Conservation (phyloP, 1,140 invertebrate genomes). For the Conus betulinus region DNA sequence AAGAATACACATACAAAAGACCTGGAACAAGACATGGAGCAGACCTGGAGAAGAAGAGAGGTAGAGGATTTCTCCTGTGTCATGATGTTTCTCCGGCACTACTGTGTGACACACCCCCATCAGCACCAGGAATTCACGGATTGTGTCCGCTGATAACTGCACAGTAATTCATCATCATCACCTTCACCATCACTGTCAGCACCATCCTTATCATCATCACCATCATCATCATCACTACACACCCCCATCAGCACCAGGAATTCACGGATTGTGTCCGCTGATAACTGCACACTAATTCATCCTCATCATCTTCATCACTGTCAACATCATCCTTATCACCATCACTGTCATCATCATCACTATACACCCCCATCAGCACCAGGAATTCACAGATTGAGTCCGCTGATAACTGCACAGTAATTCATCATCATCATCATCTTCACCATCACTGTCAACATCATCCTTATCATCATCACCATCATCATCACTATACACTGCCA, state of each 20-base stretch:
- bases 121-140: slow-evolving; percentile 81
- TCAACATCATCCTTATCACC: too few species aligned
- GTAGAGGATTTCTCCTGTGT: slow-evolving; percentile 81
- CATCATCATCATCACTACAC: too few species aligned
- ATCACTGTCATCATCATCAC: too few species aligned
- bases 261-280: too few species aligned
- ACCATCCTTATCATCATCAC: not conserved
- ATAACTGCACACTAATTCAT: too few species aligned
- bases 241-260: too few species aligned
- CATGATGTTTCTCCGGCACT: slow-evolving; percentile 88
- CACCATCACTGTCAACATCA: too few species aligned
- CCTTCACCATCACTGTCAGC: not conserved
- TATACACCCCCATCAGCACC: not conserved
- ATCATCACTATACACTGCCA: too few species aligned
- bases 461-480: not conserved
- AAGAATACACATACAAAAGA: too few species aligned
- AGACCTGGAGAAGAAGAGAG: slow-evolving; percentile 96
- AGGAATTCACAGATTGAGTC: not conserved
- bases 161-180: not conserved
- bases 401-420: too few species aligned
- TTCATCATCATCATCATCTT: too few species aligned
- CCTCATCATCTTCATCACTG: too few species aligned
- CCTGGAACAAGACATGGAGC: not conserved
- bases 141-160: slow-evolving; percentile 61
- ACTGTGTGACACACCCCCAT: slow-evolving; percentile 98